Conservation (phyloP, 2,113 vertebrate species). For the Macroglossus sobrinus region DNA sequence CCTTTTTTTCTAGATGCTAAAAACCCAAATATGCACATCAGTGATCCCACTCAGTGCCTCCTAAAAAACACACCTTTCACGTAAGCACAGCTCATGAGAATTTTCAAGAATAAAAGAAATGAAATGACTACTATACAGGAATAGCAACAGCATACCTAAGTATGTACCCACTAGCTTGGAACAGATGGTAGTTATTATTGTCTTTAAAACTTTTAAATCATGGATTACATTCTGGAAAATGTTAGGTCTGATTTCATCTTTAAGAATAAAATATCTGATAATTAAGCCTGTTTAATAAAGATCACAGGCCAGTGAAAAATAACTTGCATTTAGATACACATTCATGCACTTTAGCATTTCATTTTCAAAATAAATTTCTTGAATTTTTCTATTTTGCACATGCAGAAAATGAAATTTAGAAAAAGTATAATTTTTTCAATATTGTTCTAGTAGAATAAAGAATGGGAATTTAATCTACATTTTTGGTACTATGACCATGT, state of each 20-base stretch:
- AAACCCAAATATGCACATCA: background rate
- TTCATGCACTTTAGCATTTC: background rate
- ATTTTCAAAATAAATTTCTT: background rate
- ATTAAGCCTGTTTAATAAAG: conserved; percentile 31
- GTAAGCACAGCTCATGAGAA: background rate
- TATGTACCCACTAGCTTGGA: background rate
- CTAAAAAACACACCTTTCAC: background rate
- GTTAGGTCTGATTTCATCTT: conserved; percentile 46
- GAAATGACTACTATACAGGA: background rate
- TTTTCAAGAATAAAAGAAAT: conserved; percentile 23
- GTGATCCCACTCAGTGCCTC: background rate
- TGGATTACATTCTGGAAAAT: conserved; percentile 55
- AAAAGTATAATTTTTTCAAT: background rate
- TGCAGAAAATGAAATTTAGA: background rate
- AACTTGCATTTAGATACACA: background rate
- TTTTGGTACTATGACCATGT: background rate
- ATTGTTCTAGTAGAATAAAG: background rate
- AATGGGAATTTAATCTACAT: background rate
- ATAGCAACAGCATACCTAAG: background rate
- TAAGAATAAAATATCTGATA: conserved; percentile 35
- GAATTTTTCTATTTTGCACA: background rate
- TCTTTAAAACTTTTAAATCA: conserved; percentile 37
- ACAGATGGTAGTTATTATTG: conserved; percentile 56
- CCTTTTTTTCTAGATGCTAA: background rate
- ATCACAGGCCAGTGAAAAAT: conserved; percentile 40